These are phyloP conservation scores for Pedionomus torquatus DNA, from an alignment of 2,113 vertebrate genomes.

Conservation along the genomic window DNA sequence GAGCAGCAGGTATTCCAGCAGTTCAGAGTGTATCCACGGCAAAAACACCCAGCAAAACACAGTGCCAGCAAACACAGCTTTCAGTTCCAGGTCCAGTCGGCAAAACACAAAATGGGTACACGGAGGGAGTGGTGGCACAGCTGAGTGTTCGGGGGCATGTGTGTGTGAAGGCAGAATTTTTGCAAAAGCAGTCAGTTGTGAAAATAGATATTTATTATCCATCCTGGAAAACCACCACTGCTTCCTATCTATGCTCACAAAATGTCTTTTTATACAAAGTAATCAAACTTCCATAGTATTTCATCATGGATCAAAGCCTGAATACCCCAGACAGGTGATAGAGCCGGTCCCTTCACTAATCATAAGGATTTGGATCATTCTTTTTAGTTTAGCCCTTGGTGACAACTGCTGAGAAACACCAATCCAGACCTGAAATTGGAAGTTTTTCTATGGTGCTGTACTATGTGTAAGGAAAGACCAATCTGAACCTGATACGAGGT, in stretches of 20 bases:
- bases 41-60: background rate
- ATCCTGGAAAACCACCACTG: background rate
- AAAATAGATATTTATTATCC: background rate
- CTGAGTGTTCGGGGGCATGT: background rate
- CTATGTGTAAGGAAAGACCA: background rate
- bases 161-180: background rate
- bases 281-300: background rate
- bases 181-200: background rate
- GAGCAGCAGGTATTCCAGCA: constrained; percentile 46
- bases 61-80: background rate
- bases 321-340: background rate
- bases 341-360: background rate
- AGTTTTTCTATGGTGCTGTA: background rate
- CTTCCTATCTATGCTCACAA: background rate
- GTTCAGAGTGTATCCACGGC: constrained; percentile 30
- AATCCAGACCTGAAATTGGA: background rate
- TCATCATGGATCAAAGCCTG: background rate
- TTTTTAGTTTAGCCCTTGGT: background rate
- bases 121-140: background rate
- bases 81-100: background rate
- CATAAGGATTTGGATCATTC: background rate
- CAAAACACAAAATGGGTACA: background rate
- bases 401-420: background rate
- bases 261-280: background rate
- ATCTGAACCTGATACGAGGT: background rate